These are phyloP conservation scores for Bagarius yarrelli DNA, from an alignment of 2,113 vertebrate species.

Conservation along the genomic window DNA sequence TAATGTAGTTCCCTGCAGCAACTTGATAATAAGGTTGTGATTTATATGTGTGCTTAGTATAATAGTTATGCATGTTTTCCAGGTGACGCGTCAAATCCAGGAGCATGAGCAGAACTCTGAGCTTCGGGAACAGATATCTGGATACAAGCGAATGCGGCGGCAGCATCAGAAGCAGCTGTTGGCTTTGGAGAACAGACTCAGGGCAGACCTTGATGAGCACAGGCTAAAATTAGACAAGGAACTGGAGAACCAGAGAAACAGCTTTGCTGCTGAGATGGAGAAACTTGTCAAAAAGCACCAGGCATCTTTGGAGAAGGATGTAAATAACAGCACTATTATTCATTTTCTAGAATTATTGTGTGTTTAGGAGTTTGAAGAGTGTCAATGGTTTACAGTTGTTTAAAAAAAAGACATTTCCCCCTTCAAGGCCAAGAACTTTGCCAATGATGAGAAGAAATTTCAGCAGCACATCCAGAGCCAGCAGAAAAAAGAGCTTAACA, in stretches of 20 bases:
- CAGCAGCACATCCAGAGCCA: slow-evolving; percentile 97
- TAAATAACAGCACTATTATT: slow-evolving; percentile 57
- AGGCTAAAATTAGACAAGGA: slow-evolving; percentile 97
- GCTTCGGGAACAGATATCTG: slow-evolving; percentile 95
- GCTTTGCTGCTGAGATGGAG: slow-evolving; percentile 95
- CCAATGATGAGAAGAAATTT: slow-evolving; percentile 97
- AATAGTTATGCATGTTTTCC: slow-evolving; percentile 32
- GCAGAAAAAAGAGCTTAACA: slow-evolving; percentile 96
- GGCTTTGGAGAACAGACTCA: slow-evolving; percentile 97
- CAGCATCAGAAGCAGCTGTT: slow-evolving; percentile 98
- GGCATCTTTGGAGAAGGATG: slow-evolving; percentile 96
- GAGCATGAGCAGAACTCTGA: slow-evolving; percentile 98
- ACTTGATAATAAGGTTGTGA: neutral
- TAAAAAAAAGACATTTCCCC: neutral
- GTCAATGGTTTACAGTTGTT: neutral
- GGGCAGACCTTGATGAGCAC: slow-evolving; percentile 97
- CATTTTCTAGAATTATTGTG: neutral
- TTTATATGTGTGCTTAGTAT: neutral
- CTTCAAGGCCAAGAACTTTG: slow-evolving; percentile 89
- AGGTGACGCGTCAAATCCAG: slow-evolving; percentile 98
- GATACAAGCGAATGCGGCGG: slow-evolving; percentile 96
- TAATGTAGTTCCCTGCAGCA: neutral
- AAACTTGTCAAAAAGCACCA: slow-evolving; percentile 98
- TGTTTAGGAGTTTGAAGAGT: neutral
- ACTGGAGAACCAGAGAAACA: slow-evolving; percentile 94